These are phyloP conservation scores for Lagocephalus sceleratus DNA, from an alignment of 2,797 vertebrate species.

Conservation along the genomic window DNA sequence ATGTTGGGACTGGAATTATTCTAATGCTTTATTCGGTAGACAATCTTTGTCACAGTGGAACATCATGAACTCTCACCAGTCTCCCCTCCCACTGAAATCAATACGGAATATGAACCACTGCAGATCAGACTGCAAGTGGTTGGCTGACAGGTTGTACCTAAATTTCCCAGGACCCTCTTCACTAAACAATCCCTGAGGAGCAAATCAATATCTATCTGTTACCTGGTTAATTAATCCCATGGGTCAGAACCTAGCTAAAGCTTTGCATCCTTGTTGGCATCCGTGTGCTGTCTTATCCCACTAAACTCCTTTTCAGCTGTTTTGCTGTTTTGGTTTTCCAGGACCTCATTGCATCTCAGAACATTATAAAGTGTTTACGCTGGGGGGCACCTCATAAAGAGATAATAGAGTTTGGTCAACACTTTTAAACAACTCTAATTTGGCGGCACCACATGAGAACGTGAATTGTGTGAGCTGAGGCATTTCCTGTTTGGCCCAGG, in stretches of 20 bases:
- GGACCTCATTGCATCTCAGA: too few relatives aligned
- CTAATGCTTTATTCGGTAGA: neutral
- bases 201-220: constrained; percentile 56
- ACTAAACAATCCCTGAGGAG: constrained; percentile 50
- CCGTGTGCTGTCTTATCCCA: neutral
- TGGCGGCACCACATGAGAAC: too few relatives aligned
- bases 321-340: too few relatives aligned
- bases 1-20: neutral
- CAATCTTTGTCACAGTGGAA: neutral
- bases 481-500: too few relatives aligned
- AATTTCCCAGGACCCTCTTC: constrained; percentile 59
- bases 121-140: constrained; percentile 60
- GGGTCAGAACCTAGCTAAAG: constrained; percentile 33
- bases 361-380: neutral
- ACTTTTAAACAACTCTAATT: too few relatives aligned
- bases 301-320: neutral
- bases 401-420: too few relatives aligned
- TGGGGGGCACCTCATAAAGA: neutral
- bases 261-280: constrained; percentile 3
- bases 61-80: constrained; percentile 5
- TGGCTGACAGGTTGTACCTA: constrained; percentile 51
- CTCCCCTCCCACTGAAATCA: constrained; percentile 38
- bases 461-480: too few relatives aligned
- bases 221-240: constrained; percentile 31
- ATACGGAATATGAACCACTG: constrained; percentile 49